Base-by-base conservation (phyloP, 2,888 invertebrate species). In the Hirtodrosophila alboralis region DNA sequence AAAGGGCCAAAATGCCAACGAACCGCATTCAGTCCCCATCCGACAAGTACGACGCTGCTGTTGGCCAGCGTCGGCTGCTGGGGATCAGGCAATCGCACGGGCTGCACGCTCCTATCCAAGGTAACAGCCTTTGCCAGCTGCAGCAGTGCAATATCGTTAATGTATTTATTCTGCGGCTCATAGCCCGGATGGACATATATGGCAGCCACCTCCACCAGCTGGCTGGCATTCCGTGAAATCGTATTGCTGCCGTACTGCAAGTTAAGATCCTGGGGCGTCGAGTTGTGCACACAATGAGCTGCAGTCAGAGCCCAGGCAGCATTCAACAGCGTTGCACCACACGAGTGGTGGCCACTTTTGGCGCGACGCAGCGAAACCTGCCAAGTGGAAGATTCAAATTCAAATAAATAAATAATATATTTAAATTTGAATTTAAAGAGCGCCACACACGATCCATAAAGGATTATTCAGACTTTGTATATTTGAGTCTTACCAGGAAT, bases 1-100 rank as follows among this genome's bases (percentile, higher is more conserved):
- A 27, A 31, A 30, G 21, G n/a, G n/a, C n/a, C 5, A 2, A 9
- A 31, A 30, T 21, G 12, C 12, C 14, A 26, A 62, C 80, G 56
- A 57, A 87, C 89, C 75, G 79, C 83, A 77, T 89, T 89, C 2
- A 87, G 48, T 0, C 91, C 91, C 91, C 91, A 91, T 10, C 91
- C 91, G n/a, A 88, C 72, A 1, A 91, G 67, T 1, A 73, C 58
- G 7, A 80, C 90, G n/a, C 69, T 61, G 14, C 63, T 65, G 27
- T 80, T 76, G 5, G 38, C 76, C 5, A 61, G 48, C 3, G 80
- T 86, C 0, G 41, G 21, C 30, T 79, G 75, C 33, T 54, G 34
- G 4, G 81, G 78, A 56, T 70, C 63, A 0, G 89, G 90, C 26
- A 89, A 44, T 1, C 67, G 81, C 1, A 89, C 81, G 0, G 87